Base-by-base conservation (phyloP, 1,140 invertebrate genomes). In the Medauroidea extradentata region DNA sequence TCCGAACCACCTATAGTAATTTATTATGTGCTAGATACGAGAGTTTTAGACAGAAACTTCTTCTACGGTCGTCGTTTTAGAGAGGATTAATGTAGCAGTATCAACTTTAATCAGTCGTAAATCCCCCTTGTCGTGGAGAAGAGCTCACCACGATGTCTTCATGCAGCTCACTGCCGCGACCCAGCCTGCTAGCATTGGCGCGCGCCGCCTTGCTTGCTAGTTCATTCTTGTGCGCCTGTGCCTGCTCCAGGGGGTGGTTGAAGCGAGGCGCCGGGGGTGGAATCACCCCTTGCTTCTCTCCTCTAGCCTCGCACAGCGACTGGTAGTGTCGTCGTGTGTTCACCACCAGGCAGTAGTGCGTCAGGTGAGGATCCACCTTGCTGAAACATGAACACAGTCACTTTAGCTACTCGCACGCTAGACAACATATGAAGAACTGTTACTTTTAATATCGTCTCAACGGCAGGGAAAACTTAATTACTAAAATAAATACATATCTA, bases 301-400 rank as follows among this genome's bases (percentile, higher is more conserved):
- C 69, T 52, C 74, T 72, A 4, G 81, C 81, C 4, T 78, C 75
- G 61, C 82, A 84, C 1, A 84, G 71, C 0, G 81, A 79, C 0
- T 77, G 75, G 64, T 81, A 82, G 65, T 80, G 78, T 51, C 72
- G 78, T 51, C 71, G 68, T n/a, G 74, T 75, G 13, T 79, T 83
- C 3, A 82, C 76, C 5, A 81, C 80, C 2, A 84, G 73, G 63
- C 81, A 84, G 66, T 83, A 84, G 29, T 75, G 74, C 3, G 80
- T 82, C 4, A 73, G 68, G 65, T 83, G 79, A 1, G 81, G 81
- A 65, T 83, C 80, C 61, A 82, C 78, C 41, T 79, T 76, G 63
- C 81, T 82, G 70, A 24, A 43, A 25, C 14, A 25, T n/a, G 8
- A 51, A 3, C 16, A 27, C 8, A 29, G 18, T 9, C 13, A 16